Evolutionary conservation across 2,113 vertebrate species (phyloP).

Genomic region (Vombatus ursinus): DNA sequence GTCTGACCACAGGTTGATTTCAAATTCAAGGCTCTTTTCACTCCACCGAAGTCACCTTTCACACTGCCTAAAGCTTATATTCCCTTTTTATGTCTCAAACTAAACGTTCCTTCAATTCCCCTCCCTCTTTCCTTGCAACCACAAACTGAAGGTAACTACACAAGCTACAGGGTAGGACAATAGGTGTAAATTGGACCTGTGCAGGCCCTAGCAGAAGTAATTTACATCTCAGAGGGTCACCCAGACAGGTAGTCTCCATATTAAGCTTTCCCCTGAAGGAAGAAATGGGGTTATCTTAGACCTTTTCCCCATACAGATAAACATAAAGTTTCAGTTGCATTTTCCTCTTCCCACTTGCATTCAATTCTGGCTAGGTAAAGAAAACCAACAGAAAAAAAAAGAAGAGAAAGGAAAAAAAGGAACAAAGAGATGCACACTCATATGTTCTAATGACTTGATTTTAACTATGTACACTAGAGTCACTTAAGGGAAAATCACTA

Average conservation of each 20-base stretch:
- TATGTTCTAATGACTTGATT: not conserved
- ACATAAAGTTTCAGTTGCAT: not conserved
- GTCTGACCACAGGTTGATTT: not conserved
- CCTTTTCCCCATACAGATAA: not conserved
- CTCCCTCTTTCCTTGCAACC: not conserved
- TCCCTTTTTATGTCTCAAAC: not conserved
- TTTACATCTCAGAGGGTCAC: slow-evolving; percentile 1
- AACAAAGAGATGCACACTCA: not conserved
- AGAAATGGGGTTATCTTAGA: not conserved
- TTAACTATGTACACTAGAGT: not conserved
- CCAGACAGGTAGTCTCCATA: not conserved
- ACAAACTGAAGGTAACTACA: not conserved
- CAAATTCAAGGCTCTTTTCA: not conserved
- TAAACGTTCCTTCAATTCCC: not conserved
- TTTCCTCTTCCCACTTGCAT: not conserved
- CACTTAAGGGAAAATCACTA: not conserved
- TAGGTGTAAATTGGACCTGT: not conserved
- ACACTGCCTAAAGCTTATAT: not conserved
- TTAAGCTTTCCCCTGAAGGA: not conserved
- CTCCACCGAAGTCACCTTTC: not conserved
- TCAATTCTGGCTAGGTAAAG: not conserved
- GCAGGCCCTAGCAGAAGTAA: not conserved
- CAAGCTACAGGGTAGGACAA: not conserved
- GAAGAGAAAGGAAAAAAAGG: not conserved
- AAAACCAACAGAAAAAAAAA: not conserved